These are phyloP conservation scores for Misgurnus anguillicaudatus DNA, from an alignment of 2,113 vertebrate species.

Conservation along the genomic window DNA sequence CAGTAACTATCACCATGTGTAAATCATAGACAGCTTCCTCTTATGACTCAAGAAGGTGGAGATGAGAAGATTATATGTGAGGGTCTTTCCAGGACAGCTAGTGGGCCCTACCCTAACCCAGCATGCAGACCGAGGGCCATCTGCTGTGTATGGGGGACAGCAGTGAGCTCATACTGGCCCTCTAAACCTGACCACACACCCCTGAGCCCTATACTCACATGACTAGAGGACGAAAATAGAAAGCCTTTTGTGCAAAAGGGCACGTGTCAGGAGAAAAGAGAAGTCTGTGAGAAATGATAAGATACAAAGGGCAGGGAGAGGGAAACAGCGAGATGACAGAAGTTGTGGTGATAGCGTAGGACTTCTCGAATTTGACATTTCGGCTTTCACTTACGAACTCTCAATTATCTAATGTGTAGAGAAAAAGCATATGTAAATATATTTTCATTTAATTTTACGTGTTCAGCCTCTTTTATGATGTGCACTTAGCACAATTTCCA, in stretches of 20 bases:
- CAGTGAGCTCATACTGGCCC: constrained; percentile 29
- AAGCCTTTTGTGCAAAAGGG: constrained; percentile 4
- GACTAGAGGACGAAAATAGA: constrained; percentile 19
- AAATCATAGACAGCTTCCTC: background rate
- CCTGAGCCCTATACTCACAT: constrained; percentile 12
- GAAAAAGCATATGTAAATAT: no score
- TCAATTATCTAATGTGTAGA: background rate
- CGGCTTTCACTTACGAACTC: no score
- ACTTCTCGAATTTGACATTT: no score
- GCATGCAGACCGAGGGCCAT: constrained; percentile 32
- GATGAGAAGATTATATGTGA: background rate
- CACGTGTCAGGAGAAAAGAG: background rate
- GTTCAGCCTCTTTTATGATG: no score
- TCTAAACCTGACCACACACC: constrained; percentile 25
- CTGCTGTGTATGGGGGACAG: constrained; percentile 33
- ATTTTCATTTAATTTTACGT: no score
- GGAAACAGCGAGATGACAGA: background rate
- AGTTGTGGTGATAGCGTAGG: background rate
- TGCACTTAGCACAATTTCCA: no score
- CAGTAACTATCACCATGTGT: background rate
- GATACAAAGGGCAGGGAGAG: background rate
- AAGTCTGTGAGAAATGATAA: constrained; percentile 1
- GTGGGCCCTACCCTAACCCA: constrained; percentile 32
- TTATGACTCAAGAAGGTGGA: background rate
- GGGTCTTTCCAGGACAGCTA: constrained; percentile 18